Conservation (phyloP, 1,140 invertebrate genomes). For the Drosophila sproati region DNA sequence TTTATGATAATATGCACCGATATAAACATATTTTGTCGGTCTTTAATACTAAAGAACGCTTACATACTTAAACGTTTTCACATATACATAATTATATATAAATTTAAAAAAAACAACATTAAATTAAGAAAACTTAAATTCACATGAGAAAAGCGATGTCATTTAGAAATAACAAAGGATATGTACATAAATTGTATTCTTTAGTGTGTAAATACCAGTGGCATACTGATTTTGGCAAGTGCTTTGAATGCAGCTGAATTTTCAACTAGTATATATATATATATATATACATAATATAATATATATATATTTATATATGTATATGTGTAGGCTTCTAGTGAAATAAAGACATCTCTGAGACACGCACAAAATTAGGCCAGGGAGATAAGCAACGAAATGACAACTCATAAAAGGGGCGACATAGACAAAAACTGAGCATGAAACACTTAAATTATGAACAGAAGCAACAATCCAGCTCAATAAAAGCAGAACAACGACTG, state of each 20-base stretch:
- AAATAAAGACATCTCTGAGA: conserved; percentile 4
- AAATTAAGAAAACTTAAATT: conserved; percentile 1
- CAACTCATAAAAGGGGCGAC: conserved; percentile 7
- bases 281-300: not conserved
- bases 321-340: not conserved
- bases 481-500: conserved; percentile 3
- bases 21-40: not conserved
- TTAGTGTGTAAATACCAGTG: not conserved
- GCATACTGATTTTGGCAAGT: too few relatives aligned
- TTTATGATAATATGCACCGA: not conserved
- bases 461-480: conserved; percentile 16
- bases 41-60: not conserved
- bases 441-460: conserved; percentile 12
- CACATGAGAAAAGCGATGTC: not conserved
- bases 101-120: not conserved
- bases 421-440: conserved; percentile 14
- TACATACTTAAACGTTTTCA: conserved; percentile 8
- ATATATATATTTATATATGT: not conserved
- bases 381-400: conserved; percentile 11
- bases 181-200: not conserved
- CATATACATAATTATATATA: conserved; percentile 5
- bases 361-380: conserved; percentile 8
- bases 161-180: not conserved
- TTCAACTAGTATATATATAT: too few relatives aligned
- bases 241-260: too few relatives aligned